phyloP scores from a whole-genome alignment of 2,888 invertebrate genomes.

The Polyommatus iphigenia region DNA sequence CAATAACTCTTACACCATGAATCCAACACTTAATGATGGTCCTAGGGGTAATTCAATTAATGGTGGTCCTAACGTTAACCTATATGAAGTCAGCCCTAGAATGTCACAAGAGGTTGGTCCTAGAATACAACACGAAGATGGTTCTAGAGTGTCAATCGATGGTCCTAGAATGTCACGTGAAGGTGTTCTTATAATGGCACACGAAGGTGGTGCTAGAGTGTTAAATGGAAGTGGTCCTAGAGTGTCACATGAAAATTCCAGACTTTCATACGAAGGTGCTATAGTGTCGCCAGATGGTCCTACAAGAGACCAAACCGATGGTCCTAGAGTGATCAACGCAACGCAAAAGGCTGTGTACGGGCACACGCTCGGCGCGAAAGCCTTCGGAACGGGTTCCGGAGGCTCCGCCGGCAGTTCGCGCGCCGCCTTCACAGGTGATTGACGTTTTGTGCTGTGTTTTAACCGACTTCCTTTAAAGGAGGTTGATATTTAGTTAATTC shows the following conservation, averaged over 20 bases:
- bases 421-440: slow-evolving; percentile 74
- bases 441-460: slow-evolving; percentile 50
- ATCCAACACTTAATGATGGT: not conserved
- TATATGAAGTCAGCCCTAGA: not conserved
- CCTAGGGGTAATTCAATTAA: not conserved
- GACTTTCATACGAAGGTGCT: not conserved
- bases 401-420: slow-evolving; percentile 81
- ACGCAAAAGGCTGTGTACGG: not conserved
- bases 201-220: not conserved
- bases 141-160: not conserved
- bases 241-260: not conserved
- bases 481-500: slow-evolving; percentile 32
- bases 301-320: not conserved
- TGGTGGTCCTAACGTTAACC: not conserved
- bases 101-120: not conserved
- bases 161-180: not conserved
- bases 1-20: not conserved
- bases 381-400: slow-evolving; percentile 66
- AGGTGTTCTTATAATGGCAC: too few relatives aligned
- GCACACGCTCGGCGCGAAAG: not conserved
- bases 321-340: slow-evolving; percentile 10
- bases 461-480: not conserved
- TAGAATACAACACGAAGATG: not conserved
- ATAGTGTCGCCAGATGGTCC: not conserved
- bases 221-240: not conserved